Evolutionary conservation across 2,888 invertebrate species (phyloP).

Genomic region (Priocnemis perturbator): DNA sequence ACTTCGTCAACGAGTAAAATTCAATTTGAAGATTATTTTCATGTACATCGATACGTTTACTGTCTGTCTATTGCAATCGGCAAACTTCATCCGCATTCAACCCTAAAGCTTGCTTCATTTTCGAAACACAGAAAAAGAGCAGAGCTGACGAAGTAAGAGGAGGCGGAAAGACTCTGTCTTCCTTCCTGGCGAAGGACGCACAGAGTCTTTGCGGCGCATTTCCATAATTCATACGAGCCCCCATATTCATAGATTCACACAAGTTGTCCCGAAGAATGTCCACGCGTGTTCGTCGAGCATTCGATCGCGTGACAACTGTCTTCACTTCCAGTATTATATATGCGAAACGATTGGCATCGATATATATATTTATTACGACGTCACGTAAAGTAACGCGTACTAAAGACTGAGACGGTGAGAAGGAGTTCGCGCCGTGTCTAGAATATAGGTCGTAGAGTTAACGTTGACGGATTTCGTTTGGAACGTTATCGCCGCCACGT

Average conservation of each 20-base stretch:
- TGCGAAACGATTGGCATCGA: constrained; percentile 49
- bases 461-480: constrained; percentile 1
- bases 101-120: not conserved
- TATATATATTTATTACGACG: constrained; percentile 61
- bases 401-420: constrained; percentile 63
- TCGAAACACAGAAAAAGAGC: too few species aligned
- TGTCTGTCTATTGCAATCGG: too few species aligned
- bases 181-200: constrained; percentile 62
- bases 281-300: not conserved
- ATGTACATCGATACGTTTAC: too few species aligned
- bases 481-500: not conserved
- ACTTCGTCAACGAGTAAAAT: too few species aligned
- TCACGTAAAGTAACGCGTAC: constrained; percentile 44
- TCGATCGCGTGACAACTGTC: constrained; percentile 12
- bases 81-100: too few species aligned
- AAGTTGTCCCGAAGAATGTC: too few species aligned
- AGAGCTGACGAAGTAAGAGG: constrained; percentile 9
- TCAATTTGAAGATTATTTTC: too few species aligned
- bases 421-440: constrained; percentile 32
- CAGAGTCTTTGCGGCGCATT: constrained; percentile 3
- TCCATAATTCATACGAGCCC: too few species aligned
- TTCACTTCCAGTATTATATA: constrained; percentile 65
- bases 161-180: constrained; percentile 7
- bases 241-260: not conserved
- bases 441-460: constrained; percentile 14